These are phyloP conservation scores for Microvelia longipes DNA, from an alignment of 1,140 invertebrate genomes.

Conservation along the genomic window DNA sequence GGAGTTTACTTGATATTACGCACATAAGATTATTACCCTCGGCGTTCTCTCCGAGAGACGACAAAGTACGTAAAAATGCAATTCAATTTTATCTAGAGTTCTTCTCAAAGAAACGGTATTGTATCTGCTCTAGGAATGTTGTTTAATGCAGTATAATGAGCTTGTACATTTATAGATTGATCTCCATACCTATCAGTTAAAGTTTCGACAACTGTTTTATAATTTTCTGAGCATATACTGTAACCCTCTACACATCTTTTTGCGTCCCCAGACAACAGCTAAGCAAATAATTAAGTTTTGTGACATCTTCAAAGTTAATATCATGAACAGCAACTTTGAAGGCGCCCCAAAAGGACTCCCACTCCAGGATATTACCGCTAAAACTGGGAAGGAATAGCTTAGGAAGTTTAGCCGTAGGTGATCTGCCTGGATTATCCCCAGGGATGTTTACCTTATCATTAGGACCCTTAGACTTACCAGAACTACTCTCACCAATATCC, in stretches of 20 bases:
- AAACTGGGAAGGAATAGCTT: too few relatives aligned
- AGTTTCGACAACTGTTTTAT: background rate
- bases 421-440: too few relatives aligned
- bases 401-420: too few relatives aligned
- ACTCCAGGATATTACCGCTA: too few relatives aligned
- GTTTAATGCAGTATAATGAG: background rate
- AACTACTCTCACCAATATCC: too few relatives aligned
- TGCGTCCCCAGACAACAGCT: background rate
- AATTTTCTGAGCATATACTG: background rate
- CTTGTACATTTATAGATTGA: background rate
- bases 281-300: background rate
- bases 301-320: background rate
- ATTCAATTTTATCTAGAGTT: background rate
- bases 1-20: background rate
- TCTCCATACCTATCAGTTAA: background rate
- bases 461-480: too few relatives aligned
- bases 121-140: background rate
- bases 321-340: background rate
- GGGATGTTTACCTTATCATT: too few relatives aligned
- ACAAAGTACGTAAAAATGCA: background rate
- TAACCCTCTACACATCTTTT: background rate
- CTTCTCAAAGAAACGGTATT: background rate
- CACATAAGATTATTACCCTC: background rate
- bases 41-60: background rate
- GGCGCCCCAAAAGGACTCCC: too few relatives aligned